Conservation (phyloP, 2,113 vertebrate genomes). For the Ptilonorhynchus violaceus region DNA sequence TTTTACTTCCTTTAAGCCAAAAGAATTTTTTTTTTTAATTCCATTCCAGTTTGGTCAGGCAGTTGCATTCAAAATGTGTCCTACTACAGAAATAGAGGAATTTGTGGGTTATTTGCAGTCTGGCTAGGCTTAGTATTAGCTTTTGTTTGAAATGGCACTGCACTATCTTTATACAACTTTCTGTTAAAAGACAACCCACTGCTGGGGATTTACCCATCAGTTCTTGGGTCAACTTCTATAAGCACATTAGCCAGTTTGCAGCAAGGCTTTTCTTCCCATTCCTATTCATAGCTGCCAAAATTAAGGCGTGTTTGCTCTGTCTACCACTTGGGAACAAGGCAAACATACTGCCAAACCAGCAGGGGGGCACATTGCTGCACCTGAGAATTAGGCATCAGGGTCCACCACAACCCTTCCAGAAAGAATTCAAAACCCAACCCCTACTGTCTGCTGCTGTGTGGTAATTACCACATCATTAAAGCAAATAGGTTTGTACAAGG, state of each 20-base stretch:
- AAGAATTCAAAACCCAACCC: not conserved
- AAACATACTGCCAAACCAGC: not conserved
- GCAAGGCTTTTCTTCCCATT: not conserved
- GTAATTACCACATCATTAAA: slow-evolving; percentile 7
- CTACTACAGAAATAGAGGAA: not conserved
- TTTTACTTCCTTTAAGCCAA: not conserved
- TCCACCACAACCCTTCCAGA: not conserved
- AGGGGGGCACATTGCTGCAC: not conserved
- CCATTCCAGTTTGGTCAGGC: not conserved
- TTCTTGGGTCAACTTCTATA: not conserved
- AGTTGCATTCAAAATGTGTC: not conserved
- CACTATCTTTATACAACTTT: not conserved
- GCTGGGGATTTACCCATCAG: not conserved
- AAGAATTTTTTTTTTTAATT: not conserved
- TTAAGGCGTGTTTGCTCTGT: not conserved
- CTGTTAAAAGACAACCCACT: not conserved
- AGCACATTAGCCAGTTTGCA: not conserved
- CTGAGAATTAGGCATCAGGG: not conserved
- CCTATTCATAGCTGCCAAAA: not conserved
- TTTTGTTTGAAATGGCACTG: not conserved
- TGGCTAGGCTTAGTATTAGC: not conserved
- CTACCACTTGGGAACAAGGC: not conserved
- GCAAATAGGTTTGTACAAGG: not conserved
- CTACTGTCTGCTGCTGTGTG: not conserved
- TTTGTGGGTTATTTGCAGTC: not conserved